Evolutionary conservation across 1,140 invertebrate species (phyloP).

Genomic region (Brachionus plicatilis): DNA sequence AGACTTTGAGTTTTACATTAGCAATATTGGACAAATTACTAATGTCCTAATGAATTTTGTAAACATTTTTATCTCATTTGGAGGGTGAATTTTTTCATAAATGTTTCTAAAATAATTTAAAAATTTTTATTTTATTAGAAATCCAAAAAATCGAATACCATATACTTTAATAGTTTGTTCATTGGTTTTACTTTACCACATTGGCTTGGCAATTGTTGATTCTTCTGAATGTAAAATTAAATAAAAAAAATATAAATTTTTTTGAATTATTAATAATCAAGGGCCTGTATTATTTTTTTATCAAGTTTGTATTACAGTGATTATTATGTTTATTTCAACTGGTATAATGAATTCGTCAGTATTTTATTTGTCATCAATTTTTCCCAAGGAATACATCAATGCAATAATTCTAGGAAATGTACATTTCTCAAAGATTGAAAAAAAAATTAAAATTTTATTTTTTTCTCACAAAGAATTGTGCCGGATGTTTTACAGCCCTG

Average conservation of each 20-base stretch:
- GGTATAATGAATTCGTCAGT: slow-evolving; percentile 33
- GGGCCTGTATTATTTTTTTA: slow-evolving; percentile 21
- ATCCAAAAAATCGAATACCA: slow-evolving; percentile 30
- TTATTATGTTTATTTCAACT: slow-evolving; percentile 24
- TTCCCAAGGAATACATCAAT: slow-evolving; percentile 23
- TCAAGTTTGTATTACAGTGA: background rate
- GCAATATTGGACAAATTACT: slow-evolving; percentile 15
- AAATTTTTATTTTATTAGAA: background rate
- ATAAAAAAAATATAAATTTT: background rate
- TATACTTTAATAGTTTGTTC: slow-evolving; percentile 3
- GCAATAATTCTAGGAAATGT: slow-evolving; percentile 38
- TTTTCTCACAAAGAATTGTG: background rate
- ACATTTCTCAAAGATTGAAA: background rate
- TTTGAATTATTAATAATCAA: background rate
- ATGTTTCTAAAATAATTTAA: background rate
- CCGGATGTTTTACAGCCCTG: slow-evolving; percentile 5
- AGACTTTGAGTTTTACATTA: background rate
- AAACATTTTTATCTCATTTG: slow-evolving; percentile 7
- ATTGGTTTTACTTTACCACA: background rate
- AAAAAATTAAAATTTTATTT: background rate
- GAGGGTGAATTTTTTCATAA: background rate
- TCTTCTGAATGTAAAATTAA: slow-evolving; percentile 15
- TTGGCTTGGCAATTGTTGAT: slow-evolving; percentile 17
- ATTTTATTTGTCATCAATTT: slow-evolving; percentile 17
- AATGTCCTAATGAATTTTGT: slow-evolving; percentile 37